Evolutionary conservation across 2,797 vertebrate genomes (phyloP), one percentile per base, ranked within the genome.

Genomic region (Hydrolagus colliei): DNA sequence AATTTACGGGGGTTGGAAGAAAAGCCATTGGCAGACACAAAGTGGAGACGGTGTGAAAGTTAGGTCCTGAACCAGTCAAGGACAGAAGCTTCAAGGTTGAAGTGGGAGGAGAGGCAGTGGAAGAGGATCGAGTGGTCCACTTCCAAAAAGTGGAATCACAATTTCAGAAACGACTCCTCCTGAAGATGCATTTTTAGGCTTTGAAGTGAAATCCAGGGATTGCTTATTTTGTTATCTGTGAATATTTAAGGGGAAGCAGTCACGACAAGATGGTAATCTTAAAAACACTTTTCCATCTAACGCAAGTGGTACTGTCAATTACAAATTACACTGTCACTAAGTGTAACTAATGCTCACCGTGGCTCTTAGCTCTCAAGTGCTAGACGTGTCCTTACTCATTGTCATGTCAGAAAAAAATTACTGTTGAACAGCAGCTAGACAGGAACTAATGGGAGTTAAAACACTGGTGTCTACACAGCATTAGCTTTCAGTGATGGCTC

Each of bases 261-360:
- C 88, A 87, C 35, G 82, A 89, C 86, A 87, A 52, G 67, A 87
- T 88, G 84, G 86, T 27, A 75, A 85, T 76, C 86, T 88, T 88
- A 89, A 90, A 91, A 90, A 88, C 88, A 88, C 86, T 84, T 52
- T 82, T 88, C 59, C 86, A 73, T 79, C 87, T 88, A 73, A 88
- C 88, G 88, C 89, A 94, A 94, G 92, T 91, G 86, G 88, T 85
- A 87, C 88, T 91, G 90, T 91, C 91, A 91, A 87, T 88, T 90
- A 90, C 89, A 93, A 95, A 95, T 95, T 94, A 92, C 86, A 87
- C 90, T 92, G 91, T 93, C 92, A 92, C 89, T 89, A 88, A 90
- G 89, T 91, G 87, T 93, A 94, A 94, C 91, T 86, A 90, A 91
- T 92, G 82, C 11, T 88, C 80, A 88, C 90, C 88, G 89, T 87